phyloP scores from a whole-genome alignment of 2,797 vertebrate species.

The Silurus lanzhouensis region DNA sequence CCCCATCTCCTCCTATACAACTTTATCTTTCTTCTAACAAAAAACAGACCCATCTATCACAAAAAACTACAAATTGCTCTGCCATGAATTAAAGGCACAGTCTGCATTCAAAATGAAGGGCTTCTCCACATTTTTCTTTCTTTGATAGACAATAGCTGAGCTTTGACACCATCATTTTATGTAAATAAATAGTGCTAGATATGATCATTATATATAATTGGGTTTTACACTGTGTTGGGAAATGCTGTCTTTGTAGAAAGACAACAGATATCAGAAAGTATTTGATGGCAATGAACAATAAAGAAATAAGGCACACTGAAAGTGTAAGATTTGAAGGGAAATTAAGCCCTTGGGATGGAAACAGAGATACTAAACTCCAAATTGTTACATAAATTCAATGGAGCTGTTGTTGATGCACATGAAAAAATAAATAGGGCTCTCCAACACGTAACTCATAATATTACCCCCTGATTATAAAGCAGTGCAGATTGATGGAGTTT shows the following conservation, averaged over 20 bases:
- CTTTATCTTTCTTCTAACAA: neutral
- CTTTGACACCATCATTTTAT: neutral
- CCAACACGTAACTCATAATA: neutral
- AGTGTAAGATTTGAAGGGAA: neutral
- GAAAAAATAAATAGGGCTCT: neutral
- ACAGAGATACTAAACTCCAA: neutral
- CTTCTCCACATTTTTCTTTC: neutral
- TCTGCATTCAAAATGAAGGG: neutral
- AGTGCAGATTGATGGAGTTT: neutral
- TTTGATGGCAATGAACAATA: neutral
- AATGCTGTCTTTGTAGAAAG: neutral
- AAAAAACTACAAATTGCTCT: neutral
- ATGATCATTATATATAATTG: neutral
- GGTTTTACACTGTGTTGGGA: neutral
- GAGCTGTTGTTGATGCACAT: neutral
- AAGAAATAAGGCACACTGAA: neutral
- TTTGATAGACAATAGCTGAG: neutral
- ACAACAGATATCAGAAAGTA: no score
- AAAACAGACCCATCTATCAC: neutral
- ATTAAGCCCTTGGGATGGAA: neutral
- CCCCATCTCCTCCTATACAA: neutral
- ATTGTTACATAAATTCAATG: neutral
- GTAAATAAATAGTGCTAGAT: constrained; percentile 5
- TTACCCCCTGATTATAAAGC: neutral
- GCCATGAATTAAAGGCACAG: neutral